phyloP scores from a whole-genome alignment of 1,140 invertebrate genomes.

The Macrotrachela quadricornifera region DNA sequence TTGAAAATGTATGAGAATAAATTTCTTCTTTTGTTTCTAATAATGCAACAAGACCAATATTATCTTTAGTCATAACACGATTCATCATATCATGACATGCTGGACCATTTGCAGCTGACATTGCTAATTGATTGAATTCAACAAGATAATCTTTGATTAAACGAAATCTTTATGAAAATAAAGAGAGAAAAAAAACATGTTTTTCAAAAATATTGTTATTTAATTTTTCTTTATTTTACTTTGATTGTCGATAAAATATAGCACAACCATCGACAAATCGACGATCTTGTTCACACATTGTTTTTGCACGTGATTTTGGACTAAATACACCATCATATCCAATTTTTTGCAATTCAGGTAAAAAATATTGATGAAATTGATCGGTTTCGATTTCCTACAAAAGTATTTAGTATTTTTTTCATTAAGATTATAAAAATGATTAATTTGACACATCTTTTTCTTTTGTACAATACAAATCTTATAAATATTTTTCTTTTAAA shows the following conservation, averaged over 20 bases:
- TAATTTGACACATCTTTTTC: no score
- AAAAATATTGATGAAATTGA: conserved; percentile 88
- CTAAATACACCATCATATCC: conserved; percentile 93
- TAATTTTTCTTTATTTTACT: conserved; percentile 53
- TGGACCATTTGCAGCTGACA: conserved; percentile 77
- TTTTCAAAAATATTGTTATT: conserved; percentile 37
- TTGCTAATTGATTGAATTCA: conserved; percentile 93
- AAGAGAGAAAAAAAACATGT: neutral
- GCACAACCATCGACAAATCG: conserved; percentile 98
- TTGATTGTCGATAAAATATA: conserved; percentile 43
- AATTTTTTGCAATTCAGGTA: conserved; percentile 71
- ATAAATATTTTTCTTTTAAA: no score
- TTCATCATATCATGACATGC: conserved; percentile 87
- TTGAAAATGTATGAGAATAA: neutral
- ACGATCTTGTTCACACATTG: conserved; percentile 82
- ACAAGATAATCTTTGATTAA: conserved; percentile 78
- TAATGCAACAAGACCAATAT: conserved; percentile 82
- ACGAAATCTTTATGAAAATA: conserved; percentile 51
- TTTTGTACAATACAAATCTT: no score
- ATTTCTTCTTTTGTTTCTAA: conserved; percentile 37
- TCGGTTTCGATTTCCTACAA: conserved; percentile 76
- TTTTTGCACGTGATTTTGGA: conserved; percentile 89
- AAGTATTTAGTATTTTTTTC: no score
- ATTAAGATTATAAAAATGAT: no score
- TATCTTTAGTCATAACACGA: conserved; percentile 97